Percentiles rank a stretch among this genome's conserved stretches.
Evolutionary conservation across 2,113 vertebrate genomes (phyloP).

Genomic region (Gobius niger): DNA sequence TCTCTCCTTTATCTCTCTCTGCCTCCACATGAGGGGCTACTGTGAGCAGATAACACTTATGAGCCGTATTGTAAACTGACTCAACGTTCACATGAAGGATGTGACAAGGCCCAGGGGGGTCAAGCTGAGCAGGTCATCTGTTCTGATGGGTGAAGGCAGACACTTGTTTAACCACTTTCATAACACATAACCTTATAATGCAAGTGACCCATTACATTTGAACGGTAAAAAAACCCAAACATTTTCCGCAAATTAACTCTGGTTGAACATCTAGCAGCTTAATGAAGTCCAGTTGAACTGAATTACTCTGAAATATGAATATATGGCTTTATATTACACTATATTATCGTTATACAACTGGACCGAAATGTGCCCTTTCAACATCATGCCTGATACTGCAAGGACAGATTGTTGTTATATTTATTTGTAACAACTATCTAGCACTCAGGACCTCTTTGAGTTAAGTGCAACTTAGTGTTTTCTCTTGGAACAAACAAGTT

Average conservation of each 20-base stretch:
- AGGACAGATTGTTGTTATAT: not conserved
- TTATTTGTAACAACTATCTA: not conserved
- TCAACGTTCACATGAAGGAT: conserved; percentile 26
- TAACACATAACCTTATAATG: not conserved
- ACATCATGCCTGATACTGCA: not conserved
- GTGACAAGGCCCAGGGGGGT: conserved; percentile 20
- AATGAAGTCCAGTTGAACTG: no score
- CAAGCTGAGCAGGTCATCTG: conserved; percentile 8
- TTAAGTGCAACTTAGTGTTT: not conserved
- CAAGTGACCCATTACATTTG: not conserved
- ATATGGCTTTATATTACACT: no score
- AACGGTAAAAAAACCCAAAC: not conserved
- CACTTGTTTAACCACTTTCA: not conserved
- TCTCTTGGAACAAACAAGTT: not conserved
- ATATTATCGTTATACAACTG: no score
- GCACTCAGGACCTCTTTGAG: not conserved
- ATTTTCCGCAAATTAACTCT: conserved; percentile 7
- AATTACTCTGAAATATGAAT: no score
- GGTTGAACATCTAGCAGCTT: no score
- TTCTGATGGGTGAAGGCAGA: not conserved
- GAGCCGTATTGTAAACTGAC: conserved; percentile 35
- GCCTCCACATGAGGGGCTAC: conserved; percentile 15
- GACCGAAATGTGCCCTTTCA: not conserved
- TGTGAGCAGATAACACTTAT: conserved; percentile 36
- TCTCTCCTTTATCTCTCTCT: conserved; percentile 47